These are phyloP conservation scores for Chironomus tentans DNA, from an alignment of 2,888 invertebrate species.

Conservation along the genomic window DNA sequence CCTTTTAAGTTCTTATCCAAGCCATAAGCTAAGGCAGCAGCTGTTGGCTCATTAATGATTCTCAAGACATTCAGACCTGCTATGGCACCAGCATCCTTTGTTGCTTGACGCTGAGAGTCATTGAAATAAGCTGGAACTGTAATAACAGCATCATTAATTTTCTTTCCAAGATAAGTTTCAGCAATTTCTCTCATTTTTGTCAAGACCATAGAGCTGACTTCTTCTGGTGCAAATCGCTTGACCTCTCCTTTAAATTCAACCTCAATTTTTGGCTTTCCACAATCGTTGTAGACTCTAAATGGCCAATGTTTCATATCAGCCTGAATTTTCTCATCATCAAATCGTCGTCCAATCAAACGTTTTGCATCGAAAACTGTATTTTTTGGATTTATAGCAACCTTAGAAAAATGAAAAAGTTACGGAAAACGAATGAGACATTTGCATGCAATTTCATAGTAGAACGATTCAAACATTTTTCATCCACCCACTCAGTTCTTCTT, in stretches of 20 bases:
- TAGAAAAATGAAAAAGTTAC: slow-evolving; percentile 9
- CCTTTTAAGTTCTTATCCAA: slow-evolving; percentile 64
- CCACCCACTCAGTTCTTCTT: slow-evolving; percentile 47
- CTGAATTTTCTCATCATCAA: slow-evolving; percentile 67
- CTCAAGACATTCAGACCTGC: slow-evolving; percentile 79
- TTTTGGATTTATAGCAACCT: slow-evolving; percentile 70
- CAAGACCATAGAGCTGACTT: slow-evolving; percentile 76
- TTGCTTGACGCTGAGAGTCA: slow-evolving; percentile 73
- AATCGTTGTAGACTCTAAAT: slow-evolving; percentile 55
- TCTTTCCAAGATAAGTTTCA: slow-evolving; percentile 64
- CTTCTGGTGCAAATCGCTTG: slow-evolving; percentile 71
- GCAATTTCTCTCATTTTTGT: slow-evolving; percentile 77
- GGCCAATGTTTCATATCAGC: slow-evolving; percentile 80
- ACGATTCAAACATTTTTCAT: no score
- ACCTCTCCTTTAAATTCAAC: slow-evolving; percentile 64
- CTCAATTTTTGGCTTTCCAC: slow-evolving; percentile 63
- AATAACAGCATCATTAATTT: slow-evolving; percentile 65
- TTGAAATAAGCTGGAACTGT: slow-evolving; percentile 81
- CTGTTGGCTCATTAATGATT: slow-evolving; percentile 86
- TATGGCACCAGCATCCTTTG: slow-evolving; percentile 80
- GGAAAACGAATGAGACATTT: no score
- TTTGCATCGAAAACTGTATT: slow-evolving; percentile 79
- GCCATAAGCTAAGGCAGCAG: slow-evolving; percentile 79
- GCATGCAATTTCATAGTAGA: no score
- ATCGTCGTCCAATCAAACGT: slow-evolving; percentile 71